Evolutionary conservation across 2,113 vertebrate species (phyloP).

Genomic region (Grammomys surdaster): DNA sequence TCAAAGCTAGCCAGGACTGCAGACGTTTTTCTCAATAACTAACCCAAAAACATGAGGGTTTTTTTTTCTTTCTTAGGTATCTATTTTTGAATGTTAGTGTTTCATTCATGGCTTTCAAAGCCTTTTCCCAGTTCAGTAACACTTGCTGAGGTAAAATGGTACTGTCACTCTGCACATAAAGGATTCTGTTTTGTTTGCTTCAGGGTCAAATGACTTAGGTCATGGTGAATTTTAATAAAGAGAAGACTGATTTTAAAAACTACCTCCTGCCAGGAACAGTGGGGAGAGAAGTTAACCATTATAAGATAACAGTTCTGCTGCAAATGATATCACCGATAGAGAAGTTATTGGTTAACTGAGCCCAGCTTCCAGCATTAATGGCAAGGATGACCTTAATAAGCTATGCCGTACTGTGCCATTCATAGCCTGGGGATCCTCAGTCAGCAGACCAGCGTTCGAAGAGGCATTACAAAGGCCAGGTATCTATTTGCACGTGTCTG

Average conservation of each 20-base stretch:
- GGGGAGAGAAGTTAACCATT: slow-evolving; percentile 79
- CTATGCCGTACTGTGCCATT: slow-evolving; percentile 4
- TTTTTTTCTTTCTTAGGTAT: background rate
- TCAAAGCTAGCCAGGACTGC: background rate
- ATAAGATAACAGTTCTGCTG: slow-evolving; percentile 63
- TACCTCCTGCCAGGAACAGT: slow-evolving; percentile 68
- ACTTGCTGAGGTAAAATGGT: background rate
- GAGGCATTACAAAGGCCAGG: background rate
- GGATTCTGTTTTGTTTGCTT: slow-evolving; percentile 46
- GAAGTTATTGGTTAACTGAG: slow-evolving; percentile 79
- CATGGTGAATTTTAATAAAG: slow-evolving; percentile 40
- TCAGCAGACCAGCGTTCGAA: background rate
- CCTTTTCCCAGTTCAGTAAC: slow-evolving; percentile 8
- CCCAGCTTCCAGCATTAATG: slow-evolving; percentile 53
- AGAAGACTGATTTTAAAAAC: slow-evolving; percentile 58
- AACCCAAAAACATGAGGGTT: background rate
- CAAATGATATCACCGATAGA: slow-evolving; percentile 73
- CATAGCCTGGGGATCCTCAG: background rate
- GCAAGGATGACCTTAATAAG: slow-evolving; percentile 40
- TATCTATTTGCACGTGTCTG: background rate
- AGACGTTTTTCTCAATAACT: background rate
- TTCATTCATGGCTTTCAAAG: background rate
- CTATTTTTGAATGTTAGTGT: background rate
- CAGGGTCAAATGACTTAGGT: slow-evolving; percentile 36
- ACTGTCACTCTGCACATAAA: background rate